A percentile compares a stretch with the other conserved stretches of the same genome.
These are phyloP conservation scores for Chloroclystis v-ata DNA, from an alignment of 2,888 invertebrate genomes.

Conservation along the genomic window DNA sequence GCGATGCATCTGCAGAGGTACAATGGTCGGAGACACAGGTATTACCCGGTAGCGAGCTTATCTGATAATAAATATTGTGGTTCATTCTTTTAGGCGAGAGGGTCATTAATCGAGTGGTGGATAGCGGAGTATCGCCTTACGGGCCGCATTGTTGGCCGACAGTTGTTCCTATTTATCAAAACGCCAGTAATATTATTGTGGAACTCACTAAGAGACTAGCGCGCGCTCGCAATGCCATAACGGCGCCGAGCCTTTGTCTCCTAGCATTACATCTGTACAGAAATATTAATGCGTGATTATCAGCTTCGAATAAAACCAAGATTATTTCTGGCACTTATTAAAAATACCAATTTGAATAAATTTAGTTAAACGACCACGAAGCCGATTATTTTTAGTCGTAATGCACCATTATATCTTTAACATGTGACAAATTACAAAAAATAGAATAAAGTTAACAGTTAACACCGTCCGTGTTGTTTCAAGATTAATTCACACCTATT, in stretches of 20 bases:
- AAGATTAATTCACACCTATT: constrained; percentile 45
- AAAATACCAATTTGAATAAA: constrained; percentile 17
- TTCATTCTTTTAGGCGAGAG: constrained; percentile 76
- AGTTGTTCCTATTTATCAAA: constrained; percentile 76
- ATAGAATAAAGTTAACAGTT: constrained; percentile 29
- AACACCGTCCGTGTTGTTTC: constrained; percentile 29
- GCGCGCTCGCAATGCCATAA: constrained; percentile 46
- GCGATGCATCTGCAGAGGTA: constrained; percentile 58
- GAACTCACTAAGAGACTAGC: constrained; percentile 55
- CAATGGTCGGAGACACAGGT: constrained; percentile 71
- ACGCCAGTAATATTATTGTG: constrained; percentile 71
- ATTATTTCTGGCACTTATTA: constrained; percentile 20
- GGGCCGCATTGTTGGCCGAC: constrained; percentile 68
- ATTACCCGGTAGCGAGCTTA: constrained; percentile 75
- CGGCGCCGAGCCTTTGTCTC: constrained; percentile 59
- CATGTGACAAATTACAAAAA: constrained; percentile 27
- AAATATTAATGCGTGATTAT: constrained; percentile 59
- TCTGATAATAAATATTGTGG: constrained; percentile 78
- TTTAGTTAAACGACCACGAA: constrained; percentile 16
- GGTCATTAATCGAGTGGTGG: constrained; percentile 75
- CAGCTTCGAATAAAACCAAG: constrained; percentile 26
- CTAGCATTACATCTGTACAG: constrained; percentile 62
- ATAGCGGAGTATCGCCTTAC: constrained; percentile 75
- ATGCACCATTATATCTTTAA: constrained; percentile 17
- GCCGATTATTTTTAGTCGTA: constrained; percentile 20